Evolutionary conservation across 2,113 vertebrate genomes (phyloP), one percentile per base, ranked within the genome.

Genomic region (Alligator sinensis): DNA sequence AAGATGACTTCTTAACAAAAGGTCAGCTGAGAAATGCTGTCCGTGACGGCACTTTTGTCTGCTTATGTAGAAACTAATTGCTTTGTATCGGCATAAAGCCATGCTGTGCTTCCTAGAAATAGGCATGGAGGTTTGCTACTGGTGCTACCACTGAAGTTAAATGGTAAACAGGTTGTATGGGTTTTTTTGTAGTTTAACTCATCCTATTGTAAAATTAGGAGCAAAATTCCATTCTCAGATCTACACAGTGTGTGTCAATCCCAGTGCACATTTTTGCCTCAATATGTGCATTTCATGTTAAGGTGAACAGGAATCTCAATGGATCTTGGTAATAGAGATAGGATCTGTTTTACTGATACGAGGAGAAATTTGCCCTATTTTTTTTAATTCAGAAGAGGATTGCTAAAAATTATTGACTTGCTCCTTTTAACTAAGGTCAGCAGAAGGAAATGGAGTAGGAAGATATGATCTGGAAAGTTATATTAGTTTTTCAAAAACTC

Each of bases 1-100:
- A 97, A 97, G 98, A 98, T 97, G 97, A 97, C 97, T 98, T 98
- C 97, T 97, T 98, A 98, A 90, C 93, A 96, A 98, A 98, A 98
- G 92, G 94, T 96, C 97, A 97, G 93, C 89, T 72, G 97, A 97
- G 96, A 97, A 96, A 97, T 87, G 80, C 95, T 94, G 92, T 95
- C 94, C 89, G 10, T 84, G 93, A 97, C 13, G 76, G 87, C 82
- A 59, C 70, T 93, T 96, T 90, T 74, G 85, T 80, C 94, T 97
- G 82, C 54, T 93, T 96, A 92, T 96, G 95, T 95, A 96, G 91
- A 95, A 97, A 84, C 91, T 96, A 97, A 97, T 97, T 97, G 95
- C 94, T 92, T 81, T 89, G 84, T 82, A 90, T 92, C 94, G 87
- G 94, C 94, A 94, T 96, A 94, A 76, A 96, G 79, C 77, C 82